phyloP scores from a whole-genome alignment of 2,888 invertebrate species.

The Lasioglossum calceatum region DNA sequence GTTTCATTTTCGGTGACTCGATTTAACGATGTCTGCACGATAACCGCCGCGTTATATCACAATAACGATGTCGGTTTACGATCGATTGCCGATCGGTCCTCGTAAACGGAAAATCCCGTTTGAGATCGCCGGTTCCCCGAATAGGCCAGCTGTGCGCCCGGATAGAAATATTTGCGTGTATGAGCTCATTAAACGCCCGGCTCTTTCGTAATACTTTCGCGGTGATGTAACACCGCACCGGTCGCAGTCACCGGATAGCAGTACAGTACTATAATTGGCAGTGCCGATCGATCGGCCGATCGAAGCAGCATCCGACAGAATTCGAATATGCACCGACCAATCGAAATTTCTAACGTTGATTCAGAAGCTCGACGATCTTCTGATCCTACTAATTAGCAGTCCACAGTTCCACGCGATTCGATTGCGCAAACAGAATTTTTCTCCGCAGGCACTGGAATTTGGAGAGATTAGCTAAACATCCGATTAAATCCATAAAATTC shows the following conservation, averaged over 20 bases:
- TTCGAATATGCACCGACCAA: neutral
- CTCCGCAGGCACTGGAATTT: neutral
- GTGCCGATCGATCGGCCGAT: conserved; percentile 2
- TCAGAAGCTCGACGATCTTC: neutral
- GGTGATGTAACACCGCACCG: neutral
- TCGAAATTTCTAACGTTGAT: neutral
- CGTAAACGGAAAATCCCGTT: conserved; percentile 43
- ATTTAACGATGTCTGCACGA: neutral
- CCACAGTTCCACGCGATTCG: neutral
- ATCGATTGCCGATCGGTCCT: conserved; percentile 1
- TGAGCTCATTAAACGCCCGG: conserved; percentile 7
- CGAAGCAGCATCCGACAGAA: conserved; percentile 1
- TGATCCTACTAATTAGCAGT: neutral
- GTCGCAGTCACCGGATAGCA: neutral
- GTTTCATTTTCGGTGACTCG: neutral
- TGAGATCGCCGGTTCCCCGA: neutral
- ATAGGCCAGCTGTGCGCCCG: conserved; percentile 6
- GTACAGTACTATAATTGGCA: conserved; percentile 4
- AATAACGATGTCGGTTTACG: neutral
- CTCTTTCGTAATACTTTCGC: conserved; percentile 29
- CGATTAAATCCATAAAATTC: neutral
- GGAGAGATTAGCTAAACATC: neutral
- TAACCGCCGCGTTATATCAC: neutral
- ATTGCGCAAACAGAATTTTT: neutral
- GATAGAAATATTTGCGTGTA: conserved; percentile 20